Evolutionary conservation across 2,113 vertebrate species (phyloP), one percentile per base, ranked within the genome.

Genomic region (Odontesthes bonariensis): DNA sequence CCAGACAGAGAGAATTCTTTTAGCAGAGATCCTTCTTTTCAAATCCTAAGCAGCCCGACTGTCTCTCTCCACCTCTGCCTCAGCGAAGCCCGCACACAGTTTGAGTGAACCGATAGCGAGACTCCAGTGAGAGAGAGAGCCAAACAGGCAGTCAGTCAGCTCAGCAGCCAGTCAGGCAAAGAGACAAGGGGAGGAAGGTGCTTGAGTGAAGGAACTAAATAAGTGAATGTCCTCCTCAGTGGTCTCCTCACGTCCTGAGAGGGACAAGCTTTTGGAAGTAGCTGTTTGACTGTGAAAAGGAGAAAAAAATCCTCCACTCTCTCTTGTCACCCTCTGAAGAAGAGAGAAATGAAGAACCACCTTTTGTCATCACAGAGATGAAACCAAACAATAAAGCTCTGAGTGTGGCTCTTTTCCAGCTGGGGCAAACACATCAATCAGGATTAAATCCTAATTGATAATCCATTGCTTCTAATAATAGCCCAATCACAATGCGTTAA

Each of bases 391-490:
- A 47, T 65, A 51, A 14, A 60, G 51, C 49, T 53, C 4, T 27
- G 27, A 84, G 17, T 52, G 73, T 78, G 54, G 46, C 69, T 52
- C 63, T 78, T 84, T 91, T 85, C 76, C 77, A 77, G 78, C 76
- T 69, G 59, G 72, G 76, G 56, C 64, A 69, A 78, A 84, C 62
- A 75, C 84, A 82, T 83, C 78, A 89, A 54, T 89, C 74, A 75
- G 86, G 90, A 91, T 92, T 92, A 91, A 86, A 77, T 87, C 88
- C 60, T 90, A 88, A 92, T 89, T 92, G 89, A 93, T 91, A 91
- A 94, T 91, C 88, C 89, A 86, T 85, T 1, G 23, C 65, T 75
- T 87, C 92, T 92, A 93, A 85, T 88, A 86, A 91, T 87, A 89
- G 83, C 31, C 57, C 74, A 58, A 83, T 86, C 85, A 84, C 52